Evolutionary conservation across 2,888 invertebrate species (phyloP), one percentile per base, ranked within the genome.

Genomic region (Capitulum mitella): DNA sequence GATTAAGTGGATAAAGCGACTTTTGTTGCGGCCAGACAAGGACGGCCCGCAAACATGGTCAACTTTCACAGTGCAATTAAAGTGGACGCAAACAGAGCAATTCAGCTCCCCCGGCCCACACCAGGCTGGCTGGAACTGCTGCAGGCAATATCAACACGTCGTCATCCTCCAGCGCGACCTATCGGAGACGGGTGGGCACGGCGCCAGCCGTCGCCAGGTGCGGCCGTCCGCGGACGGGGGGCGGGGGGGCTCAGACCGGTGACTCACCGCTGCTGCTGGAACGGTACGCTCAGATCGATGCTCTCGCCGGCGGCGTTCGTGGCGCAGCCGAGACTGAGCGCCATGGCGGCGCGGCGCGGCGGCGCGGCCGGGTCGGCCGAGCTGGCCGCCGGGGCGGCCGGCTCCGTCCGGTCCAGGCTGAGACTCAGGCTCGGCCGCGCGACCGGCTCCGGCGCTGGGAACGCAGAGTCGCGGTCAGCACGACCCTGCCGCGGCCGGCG

Each of bases 261-360:
- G 75, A 43, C 48, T 46, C 51, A 54, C 77, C 48, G 43, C 48
- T 51, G 77, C 26, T 48, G 46, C 26, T 77, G 77, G 34, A 77
- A 77, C 32, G 77, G 77, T 5, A 54, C 43, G 16, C 26, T 51
- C 32, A 77, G 48, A 46, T 64, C 48, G 32, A n/a, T 77, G 34
- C 26, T n/a, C 43, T 74, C 58, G 80, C 81, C 78, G 80, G 80
- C 75, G 80, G 78, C 64, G 79, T 79, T 48, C 79, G 79, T 26
- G 80, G 79, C 58, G 80, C 79, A 40, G 81, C 81, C 70, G 79
- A 78, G 77, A 70, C 46, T 34, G 75, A 48, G 46, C 78, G 77
- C 19, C 37, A 64, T 8, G 64, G 16, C 61, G 29, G 77, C 37
- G 37, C 58, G 61, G 58, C 54, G 61, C 14, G 70, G 70, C 43